Evolutionary conservation across 1,140 invertebrate species (phyloP).

Genomic region (Drosophila pandora): DNA sequence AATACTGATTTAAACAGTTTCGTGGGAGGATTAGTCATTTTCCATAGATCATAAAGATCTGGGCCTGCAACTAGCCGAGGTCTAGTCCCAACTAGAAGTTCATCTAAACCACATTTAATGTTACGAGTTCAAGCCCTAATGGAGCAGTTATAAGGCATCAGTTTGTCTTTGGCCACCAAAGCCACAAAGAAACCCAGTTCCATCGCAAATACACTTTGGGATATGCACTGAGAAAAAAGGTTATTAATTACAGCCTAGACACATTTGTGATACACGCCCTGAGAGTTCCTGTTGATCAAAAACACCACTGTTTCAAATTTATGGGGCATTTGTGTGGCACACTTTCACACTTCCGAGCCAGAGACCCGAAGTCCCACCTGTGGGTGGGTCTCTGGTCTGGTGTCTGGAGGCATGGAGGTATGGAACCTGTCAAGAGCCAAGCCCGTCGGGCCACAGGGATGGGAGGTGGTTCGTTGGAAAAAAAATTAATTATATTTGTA

Average conservation of each 20-base stretch:
- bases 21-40: not conserved
- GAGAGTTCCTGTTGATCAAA: constrained; percentile 7
- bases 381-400: constrained; percentile 5
- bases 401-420: not conserved
- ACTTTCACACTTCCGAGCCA: not conserved
- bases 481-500: constrained; percentile 27
- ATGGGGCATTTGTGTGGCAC: constrained; percentile 8
- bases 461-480: not conserved
- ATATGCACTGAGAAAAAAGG: constrained; percentile 12
- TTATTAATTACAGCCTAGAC: constrained; percentile 4
- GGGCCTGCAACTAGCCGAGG: not conserved
- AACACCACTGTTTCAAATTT: constrained; percentile 14
- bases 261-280: constrained; percentile 5
- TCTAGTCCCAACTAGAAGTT: not conserved
- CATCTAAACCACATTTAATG: constrained; percentile 15
- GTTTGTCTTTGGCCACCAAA: constrained; percentile 1
- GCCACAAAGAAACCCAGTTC: constrained; percentile 20
- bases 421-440: not conserved
- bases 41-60: not conserved
- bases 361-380: not conserved
- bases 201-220: not conserved
- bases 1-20: not conserved
- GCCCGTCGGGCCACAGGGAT: not conserved
- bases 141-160: constrained; percentile 26
- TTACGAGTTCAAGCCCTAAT: not conserved